Percentiles rank a stretch among this genome's conserved stretches.
Conservation (phyloP, 23 tunicate species). For the Aplidium turbinatum region DNA sequence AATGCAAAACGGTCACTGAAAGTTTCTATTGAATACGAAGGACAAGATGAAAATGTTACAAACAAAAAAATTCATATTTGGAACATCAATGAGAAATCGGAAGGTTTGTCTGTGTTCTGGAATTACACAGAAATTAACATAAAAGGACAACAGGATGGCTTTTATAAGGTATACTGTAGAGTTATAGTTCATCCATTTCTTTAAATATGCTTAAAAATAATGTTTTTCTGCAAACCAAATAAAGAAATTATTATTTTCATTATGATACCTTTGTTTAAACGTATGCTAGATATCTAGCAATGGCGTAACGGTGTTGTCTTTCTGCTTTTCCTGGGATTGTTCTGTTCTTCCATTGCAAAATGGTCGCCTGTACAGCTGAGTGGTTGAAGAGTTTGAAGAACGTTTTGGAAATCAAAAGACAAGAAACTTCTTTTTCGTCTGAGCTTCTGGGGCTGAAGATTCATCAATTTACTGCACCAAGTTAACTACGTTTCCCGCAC, state of each 20-base stretch:
- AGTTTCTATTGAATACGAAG: slow-evolving; percentile 45
- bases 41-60: neutral
- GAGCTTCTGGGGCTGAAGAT: no score
- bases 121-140: slow-evolving; percentile 67
- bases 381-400: no score
- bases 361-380: no score
- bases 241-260: neutral
- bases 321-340: no score
- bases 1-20: slow-evolving; percentile 34
- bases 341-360: no score
- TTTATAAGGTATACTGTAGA: slow-evolving; percentile 37
- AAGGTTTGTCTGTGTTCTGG: slow-evolving; percentile 54
- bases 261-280: neutral
- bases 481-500: no score
- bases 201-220: no score
- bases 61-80: slow-evolving; percentile 7
- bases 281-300: neutral
- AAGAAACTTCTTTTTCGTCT: no score
- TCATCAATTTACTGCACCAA: no score
- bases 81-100: slow-evolving; percentile 8
- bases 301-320: neutral
- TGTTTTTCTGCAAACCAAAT: no score
- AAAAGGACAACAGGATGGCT: slow-evolving; percentile 2
- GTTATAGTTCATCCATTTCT: no score
- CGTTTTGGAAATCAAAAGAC: no score